Evolutionary conservation across 2,113 vertebrate species (phyloP).

Genomic region (Eudyptes chrysolophus): DNA sequence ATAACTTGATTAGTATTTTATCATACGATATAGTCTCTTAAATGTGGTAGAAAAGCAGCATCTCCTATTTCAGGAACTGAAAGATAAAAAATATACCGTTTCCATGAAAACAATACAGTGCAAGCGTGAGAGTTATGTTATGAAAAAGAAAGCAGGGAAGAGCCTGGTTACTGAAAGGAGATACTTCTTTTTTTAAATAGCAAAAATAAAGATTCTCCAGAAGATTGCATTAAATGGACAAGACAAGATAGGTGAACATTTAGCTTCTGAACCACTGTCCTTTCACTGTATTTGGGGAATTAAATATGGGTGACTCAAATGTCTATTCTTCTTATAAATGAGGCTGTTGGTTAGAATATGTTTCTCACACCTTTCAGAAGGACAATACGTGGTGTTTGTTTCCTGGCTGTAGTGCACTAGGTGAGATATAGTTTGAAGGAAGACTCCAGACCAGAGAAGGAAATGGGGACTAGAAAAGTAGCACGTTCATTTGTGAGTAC

Average conservation of each 20-base stretch:
- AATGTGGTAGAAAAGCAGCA: not conserved
- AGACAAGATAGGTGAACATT: not conserved
- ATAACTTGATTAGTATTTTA: not conserved
- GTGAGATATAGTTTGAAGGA: not conserved
- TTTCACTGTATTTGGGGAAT: not conserved
- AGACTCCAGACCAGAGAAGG: not conserved
- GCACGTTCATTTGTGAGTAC: not conserved
- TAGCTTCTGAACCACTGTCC: not conserved
- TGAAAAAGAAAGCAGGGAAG: not conserved
- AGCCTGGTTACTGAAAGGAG: not conserved
- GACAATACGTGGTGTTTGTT: not conserved
- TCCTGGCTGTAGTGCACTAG: not conserved
- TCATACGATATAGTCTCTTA: not conserved
- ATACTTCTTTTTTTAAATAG: not conserved
- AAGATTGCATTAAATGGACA: not conserved
- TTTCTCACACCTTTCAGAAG: not conserved
- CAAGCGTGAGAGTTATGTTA: not conserved
- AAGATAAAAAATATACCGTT: accelerated
- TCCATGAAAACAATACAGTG: not conserved
- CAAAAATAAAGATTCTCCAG: not conserved
- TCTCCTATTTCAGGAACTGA: not conserved
- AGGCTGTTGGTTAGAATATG: not conserved
- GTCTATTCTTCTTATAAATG: not conserved
- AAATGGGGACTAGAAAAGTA: not conserved
- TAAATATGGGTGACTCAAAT: not conserved